A percentile compares a stretch with the other conserved stretches of the same genome.
Evolutionary conservation across 2,888 invertebrate genomes (phyloP).

Genomic region (Drosophila nigritarsus): DNA sequence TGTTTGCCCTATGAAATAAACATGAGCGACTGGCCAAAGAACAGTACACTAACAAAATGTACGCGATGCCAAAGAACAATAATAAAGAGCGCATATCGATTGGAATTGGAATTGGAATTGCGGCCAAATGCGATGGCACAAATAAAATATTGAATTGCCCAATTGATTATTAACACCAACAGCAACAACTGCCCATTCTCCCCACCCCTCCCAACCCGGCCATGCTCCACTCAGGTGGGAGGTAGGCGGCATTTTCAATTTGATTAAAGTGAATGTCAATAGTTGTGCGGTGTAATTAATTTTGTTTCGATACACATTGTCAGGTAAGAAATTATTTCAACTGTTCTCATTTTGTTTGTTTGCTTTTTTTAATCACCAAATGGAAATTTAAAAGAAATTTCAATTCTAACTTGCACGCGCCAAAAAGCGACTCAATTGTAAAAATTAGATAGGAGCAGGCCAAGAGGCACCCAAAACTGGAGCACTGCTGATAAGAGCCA

Average conservation of each 20-base stretch:
- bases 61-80: not conserved
- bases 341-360: constrained; percentile 17
- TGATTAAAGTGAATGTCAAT: constrained; percentile 28
- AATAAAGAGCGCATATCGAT: constrained; percentile 41
- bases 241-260: constrained; percentile 9
- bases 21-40: constrained; percentile 25
- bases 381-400: constrained; percentile 24
- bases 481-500: constrained; percentile 53
- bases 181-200: not conserved
- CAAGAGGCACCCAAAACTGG: constrained; percentile 39
- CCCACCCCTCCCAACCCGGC: not conserved
- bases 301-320: constrained; percentile 26
- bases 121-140: constrained; percentile 69
- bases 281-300: constrained; percentile 41
- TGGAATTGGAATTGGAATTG: constrained; percentile 46
- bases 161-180: constrained; percentile 36
- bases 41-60: constrained; percentile 18
- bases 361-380: constrained; percentile 48
- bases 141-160: constrained; percentile 66
- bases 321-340: constrained; percentile 32
- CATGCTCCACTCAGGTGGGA: not conserved
- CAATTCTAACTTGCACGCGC: constrained; percentile 26
- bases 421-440: constrained; percentile 22
- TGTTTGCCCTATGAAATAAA: constrained; percentile 43
- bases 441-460: constrained; percentile 38